Base-by-base conservation (phyloP, 1,140 invertebrate species). In the Eupristina koningsbergeri region DNA sequence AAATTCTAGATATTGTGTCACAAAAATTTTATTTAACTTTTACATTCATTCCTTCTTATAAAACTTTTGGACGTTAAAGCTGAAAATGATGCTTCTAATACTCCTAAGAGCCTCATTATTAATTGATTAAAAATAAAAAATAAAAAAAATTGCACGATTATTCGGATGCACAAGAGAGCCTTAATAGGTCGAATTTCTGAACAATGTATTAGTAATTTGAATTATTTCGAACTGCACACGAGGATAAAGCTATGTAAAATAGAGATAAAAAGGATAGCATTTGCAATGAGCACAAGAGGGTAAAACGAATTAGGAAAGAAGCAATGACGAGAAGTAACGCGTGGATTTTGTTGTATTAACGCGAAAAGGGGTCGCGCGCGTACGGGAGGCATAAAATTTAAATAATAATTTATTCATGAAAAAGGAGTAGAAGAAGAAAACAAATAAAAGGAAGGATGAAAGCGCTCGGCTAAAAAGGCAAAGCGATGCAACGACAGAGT, bases 341-440 rank as follows among this genome's bases (percentile, higher is more conserved):
- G 84, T 71, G 78, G 83, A 81, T 80, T 84, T 85, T 71, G 85
- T 85, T 83, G 83, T 82, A 86, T 83, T 81, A 74, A 67, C 61
- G 67, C 34, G 36, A 84, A 85, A 81, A 80, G 79, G 85, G 77
- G 75, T 81, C 82, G 36, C n/a, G 69, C 34, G 78, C 47, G 11
- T n/a, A 80, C 80, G 77, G 26, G 58, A 75, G 73, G 63, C 81
- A 85, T 71, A 79, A 69, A 86, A 86, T 86, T 86, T 85, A 69
- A 86, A 85, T 87, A 87, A 85, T 85, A 85, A 85, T 87, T 87
- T 86, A 87, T 84, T 85, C 85, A 82, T 85, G 84, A 76, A 83
- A 76, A 78, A 41, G 58, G 36, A 36, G 74, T 45, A 67, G 83
- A 84, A 85, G 83, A 84, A 85, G 76, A 69, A 83, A 74, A 61